Evolutionary conservation across 2,113 vertebrate genomes (phyloP), one percentile per base, ranked within the genome.

Genomic region (Uria lomvia): DNA sequence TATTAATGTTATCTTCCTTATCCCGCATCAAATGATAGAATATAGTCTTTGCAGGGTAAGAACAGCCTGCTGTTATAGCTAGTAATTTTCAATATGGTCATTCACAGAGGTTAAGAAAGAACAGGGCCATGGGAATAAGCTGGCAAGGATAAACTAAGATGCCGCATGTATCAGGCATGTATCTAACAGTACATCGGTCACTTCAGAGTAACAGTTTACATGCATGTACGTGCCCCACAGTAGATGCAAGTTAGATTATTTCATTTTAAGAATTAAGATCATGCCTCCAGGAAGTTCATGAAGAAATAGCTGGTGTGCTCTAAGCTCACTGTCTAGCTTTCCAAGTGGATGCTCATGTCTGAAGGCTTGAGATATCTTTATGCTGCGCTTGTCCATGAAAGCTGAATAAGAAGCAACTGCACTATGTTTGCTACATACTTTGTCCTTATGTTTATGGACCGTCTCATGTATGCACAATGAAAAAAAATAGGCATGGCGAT

Each of bases 101-200:
- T 49, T 65, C 9, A 13, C 36, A 66, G 36, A 66, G 12, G 30
- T 15, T 53, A 71, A 72, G 17, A 59, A 90, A 13, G 53, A 91
- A 52, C 14, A 21, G 36, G 53, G 13, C 36, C 8, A 5, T n/a
- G 23, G 65, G 76, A 90, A 36, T 43, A 80, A 68, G 32, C 36
- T 43, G 32, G 11, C 40, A 68, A 32, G 30, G 65, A 21, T 59
- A 34, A 68, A 70, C 8, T 17, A 59, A 36, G 19, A 12, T 32
- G 11, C 53, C 50, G 12, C 22, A 4, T 62, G 17, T 53, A 10
- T 67, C 0, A 0, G 17, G n/a, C 40, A 6, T 7, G 2, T 63
- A 17, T 50, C 32, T 68, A 50, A 77, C n/a, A 73, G 49, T 7
- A 0, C 11, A 38, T 62, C 11, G 36, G 56, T 60, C 56, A 23